These are phyloP conservation scores for Cordylochernes scorpioides DNA, from an alignment of 2,888 invertebrate genomes.

Conservation along the genomic window DNA sequence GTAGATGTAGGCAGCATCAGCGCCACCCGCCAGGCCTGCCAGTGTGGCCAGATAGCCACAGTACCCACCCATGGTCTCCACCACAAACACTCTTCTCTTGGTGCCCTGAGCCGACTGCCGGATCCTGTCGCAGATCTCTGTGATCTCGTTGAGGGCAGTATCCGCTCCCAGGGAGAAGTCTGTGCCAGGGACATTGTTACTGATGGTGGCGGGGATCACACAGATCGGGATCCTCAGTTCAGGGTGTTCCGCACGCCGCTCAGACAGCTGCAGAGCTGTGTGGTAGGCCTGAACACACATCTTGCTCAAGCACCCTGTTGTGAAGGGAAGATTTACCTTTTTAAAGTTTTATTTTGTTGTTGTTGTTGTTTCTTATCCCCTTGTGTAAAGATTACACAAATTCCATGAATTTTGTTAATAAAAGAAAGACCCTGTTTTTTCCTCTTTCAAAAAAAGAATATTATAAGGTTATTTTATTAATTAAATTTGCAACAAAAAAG, in stretches of 20 bases:
- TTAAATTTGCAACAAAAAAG: too few species aligned
- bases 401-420: too few species aligned
- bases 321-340: too few species aligned
- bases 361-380: too few species aligned
- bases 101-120: conserved; percentile 76
- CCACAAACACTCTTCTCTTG: conserved; percentile 26
- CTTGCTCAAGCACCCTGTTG: too few species aligned
- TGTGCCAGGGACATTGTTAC: conserved; percentile 30
- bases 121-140: conserved; percentile 63
- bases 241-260: conserved; percentile 4
- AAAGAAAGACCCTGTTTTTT: too few species aligned
- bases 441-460: too few species aligned
- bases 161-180: conserved; percentile 27
- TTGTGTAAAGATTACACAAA: too few species aligned
- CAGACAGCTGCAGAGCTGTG: conserved; percentile 9
- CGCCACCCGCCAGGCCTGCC: conserved; percentile 64
- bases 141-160: conserved; percentile 30
- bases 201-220: conserved; percentile 28
- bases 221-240: conserved; percentile 23
- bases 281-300: conserved; percentile 12
- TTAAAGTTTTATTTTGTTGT: too few species aligned
- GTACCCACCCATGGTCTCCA: conserved; percentile 28
- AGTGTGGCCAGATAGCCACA: conserved; percentile 33
- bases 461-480: too few species aligned
- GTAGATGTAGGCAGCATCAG: conserved; percentile 30